Evolutionary conservation across 2,113 vertebrate species (phyloP), one percentile per base, ranked within the genome.

Genomic region (Gadus chalcogrammus): DNA sequence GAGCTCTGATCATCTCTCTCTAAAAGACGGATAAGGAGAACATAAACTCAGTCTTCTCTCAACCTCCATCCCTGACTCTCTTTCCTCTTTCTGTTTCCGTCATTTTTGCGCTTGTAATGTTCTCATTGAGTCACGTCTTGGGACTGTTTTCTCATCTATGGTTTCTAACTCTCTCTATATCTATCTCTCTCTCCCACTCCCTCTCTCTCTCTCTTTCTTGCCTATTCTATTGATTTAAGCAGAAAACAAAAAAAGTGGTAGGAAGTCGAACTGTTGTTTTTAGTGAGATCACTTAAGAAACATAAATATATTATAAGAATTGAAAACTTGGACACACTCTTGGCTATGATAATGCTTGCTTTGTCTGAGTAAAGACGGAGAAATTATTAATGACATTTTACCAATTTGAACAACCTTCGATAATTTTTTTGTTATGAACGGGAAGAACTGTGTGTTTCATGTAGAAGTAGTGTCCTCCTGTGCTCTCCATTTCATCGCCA

Each of bases 1-100:
- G 65, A 81, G 70, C 83, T 84, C 82, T 83, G 82, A 84, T 85
- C 85, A 84, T 72, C 72, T 72, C 72, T 81, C 80, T 82, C 64
- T 1, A 80, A 79, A 86, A 82, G 76, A 85, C 18, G 9, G 79
- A 85, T 82, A 61, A 80, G 64, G 70, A 71, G 63, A 76, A 76
- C 71, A 71, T 13, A 13, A 22, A 15, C 60, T 27, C 22, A 24
- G 24, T 24, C n/a, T 18, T 62, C 22, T 12, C 61, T 62, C 22
- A 15, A 15, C 15, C 61, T 35, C 31, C 31, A 35, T 35, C 31
- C 31, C 31, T 35, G 31, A 35, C 31, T 35, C 31, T 35, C 31
- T 62, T 17, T 65, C 67, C 15, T 18, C 56, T 42, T 67, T 69
- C 52, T 38, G 16, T 4, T 61, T 27, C 24, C 52, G 79, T 79